A percentile compares a stretch with the other conserved stretches of the same genome.
phyloP scores from a whole-genome alignment of 2,888 invertebrate genomes.

The Ceraclea dissimilis region DNA sequence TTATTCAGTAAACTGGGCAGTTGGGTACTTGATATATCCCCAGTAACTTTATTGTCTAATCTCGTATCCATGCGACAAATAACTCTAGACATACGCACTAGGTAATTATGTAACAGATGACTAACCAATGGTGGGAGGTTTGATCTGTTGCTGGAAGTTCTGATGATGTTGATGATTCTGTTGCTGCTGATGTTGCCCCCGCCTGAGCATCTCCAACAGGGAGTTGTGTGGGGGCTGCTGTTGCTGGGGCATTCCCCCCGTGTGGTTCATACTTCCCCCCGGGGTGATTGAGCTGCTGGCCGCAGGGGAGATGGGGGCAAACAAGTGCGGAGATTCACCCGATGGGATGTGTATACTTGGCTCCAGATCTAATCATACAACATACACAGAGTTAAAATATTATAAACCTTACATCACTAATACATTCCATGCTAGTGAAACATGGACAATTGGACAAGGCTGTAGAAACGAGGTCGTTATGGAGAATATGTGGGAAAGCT shows the following conservation, averaged over 20 bases:
- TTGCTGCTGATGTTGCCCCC: constrained; percentile 42
- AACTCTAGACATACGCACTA: too few species aligned
- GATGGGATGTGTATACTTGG: constrained; percentile 35
- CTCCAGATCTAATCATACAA: constrained; percentile 35
- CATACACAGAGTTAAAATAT: neutral
- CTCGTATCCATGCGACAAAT: too few species aligned
- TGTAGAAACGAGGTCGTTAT: too few species aligned
- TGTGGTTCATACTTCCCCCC: constrained; percentile 48
- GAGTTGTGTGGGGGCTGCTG: constrained; percentile 34
- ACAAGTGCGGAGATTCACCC: constrained; percentile 53
- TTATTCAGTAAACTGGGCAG: too few species aligned
- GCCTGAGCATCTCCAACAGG: constrained; percentile 61
- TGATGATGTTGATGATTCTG: constrained; percentile 34
- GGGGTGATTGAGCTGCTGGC: constrained; percentile 42
- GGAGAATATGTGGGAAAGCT: too few species aligned
- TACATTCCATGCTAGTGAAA: too few species aligned
- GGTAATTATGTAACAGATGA: too few species aligned
- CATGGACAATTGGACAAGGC: too few species aligned
- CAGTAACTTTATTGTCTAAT: too few species aligned
- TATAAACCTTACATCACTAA: too few species aligned
- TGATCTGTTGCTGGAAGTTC: constrained; percentile 30
- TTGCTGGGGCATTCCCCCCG: neutral
- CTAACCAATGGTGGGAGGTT: neutral
- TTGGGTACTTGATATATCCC: too few species aligned
- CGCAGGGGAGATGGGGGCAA: constrained; percentile 65